These are phyloP conservation scores for Etheostoma cragini DNA, from an alignment of 2,113 vertebrate genomes.

Conservation along the genomic window DNA sequence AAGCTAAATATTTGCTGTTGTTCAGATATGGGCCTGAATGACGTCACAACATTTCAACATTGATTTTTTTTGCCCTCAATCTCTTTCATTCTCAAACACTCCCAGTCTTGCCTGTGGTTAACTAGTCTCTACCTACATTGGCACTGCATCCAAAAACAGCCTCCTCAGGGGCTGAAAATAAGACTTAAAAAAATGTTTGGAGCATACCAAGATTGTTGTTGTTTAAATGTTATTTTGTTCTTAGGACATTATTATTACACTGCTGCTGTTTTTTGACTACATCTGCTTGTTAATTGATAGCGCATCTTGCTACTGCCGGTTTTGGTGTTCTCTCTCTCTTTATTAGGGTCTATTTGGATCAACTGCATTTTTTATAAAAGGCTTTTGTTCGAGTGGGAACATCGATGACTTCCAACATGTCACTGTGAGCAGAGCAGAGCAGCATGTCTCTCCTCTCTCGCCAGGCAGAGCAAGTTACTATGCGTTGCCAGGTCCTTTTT, in stretches of 20 bases:
- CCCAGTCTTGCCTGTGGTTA: slow-evolving; percentile 8
- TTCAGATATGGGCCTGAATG: slow-evolving; percentile 68
- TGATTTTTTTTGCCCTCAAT: slow-evolving; percentile 14
- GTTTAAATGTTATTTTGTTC: background rate
- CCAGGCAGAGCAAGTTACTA: too few species aligned
- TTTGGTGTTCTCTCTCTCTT: background rate
- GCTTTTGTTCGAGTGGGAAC: too few species aligned
- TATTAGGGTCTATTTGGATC: background rate
- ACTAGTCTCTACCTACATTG: background rate
- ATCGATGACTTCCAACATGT: too few species aligned
- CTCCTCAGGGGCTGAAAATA: background rate
- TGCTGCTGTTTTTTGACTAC: background rate
- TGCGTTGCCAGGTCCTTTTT: too few species aligned
- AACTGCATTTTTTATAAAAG: background rate
- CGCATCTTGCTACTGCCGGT: background rate
- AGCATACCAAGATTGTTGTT: background rate
- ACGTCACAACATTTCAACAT: slow-evolving; percentile 50
- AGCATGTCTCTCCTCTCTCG: too few species aligned
- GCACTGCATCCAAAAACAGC: slow-evolving; percentile 15
- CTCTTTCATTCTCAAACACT: slow-evolving; percentile 26
- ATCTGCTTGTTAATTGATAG: background rate
- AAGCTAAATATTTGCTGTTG: slow-evolving; percentile 79
- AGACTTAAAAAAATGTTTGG: background rate
- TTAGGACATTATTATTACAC: background rate
- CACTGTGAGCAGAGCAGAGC: too few species aligned